Base-by-base conservation (phyloP, 1,140 invertebrate species). In the Proales similis region DNA sequence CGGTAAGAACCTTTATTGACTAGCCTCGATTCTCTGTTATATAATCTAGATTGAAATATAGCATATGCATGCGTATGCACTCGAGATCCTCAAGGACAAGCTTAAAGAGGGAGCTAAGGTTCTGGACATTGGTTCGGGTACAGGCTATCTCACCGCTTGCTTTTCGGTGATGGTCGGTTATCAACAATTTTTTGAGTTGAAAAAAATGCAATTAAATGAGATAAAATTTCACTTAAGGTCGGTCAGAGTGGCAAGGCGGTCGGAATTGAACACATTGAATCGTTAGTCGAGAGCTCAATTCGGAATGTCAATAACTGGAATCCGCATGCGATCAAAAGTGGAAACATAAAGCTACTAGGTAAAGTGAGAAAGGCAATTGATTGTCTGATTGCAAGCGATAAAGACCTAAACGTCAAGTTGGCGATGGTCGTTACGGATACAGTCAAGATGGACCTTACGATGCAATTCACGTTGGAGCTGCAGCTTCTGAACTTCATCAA, bases 1-100 rank as follows among this genome's bases (percentile, higher is more conserved):
- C 43, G 3, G 57, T 61, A 61, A 42, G 11, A 17, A n/a, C n/a
- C 14, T 32, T n/a, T 32, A 9, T 1, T 43, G 20, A 9, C 19
- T 2, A 26, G n/a, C 6, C 4, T 14, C 24, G 17, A 12, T 27
- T 36, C 19, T 33, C 19, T 12, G 0, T 46, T 32, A 14, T 46
- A 46, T 1, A 12, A 3, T 43, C 14, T 20, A 30, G 20, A 9
- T 27, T 97, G 92, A 1, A 96, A 96, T 53, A 91, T 88, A 81
- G 93, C 93, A 97, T 77, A 98, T 97, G 93, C 92, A 97, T 79
- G 91, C 90, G 11, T 85, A 91, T 80, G 91, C 90, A 43, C 78
- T 97, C 67, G 90, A 96, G 79, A 78, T 85, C 45, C 77, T 97
- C 62, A 83, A 85, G 68, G 84, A 87, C 66, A 86, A 93, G 67